Base-by-base conservation (phyloP, 1,140 invertebrate species). In the Triops cancriformis region DNA sequence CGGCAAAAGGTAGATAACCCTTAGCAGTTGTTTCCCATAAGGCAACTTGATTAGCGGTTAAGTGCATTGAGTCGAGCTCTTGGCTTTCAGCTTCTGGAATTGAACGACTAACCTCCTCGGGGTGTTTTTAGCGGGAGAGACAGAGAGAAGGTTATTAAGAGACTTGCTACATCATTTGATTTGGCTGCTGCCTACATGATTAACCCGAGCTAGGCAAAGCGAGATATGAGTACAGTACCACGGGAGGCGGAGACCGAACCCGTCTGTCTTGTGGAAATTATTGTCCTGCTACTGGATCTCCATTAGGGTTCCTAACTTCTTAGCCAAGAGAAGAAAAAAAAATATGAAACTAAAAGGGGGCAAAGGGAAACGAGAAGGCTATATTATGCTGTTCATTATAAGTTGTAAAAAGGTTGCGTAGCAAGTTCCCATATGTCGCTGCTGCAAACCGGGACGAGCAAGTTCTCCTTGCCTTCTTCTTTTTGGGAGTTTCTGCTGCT, bases 121-220 rank as follows among this genome's bases (percentile, higher is more conserved):
- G 51, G 4, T 64, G 31, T 37, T 37, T 37, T 7, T 37, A 37
- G 31, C 31, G 31, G 7, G 31, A 37, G 31, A 37, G 31, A 37
- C 31, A 64, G 51, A 23, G 7, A 64, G 23, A 64, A 64, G 51
- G 51, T 64, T 64, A 23, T 64, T 64, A 64, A 64, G 51, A 64
- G 31, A 37, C 31, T 23, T 64, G 51, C 51, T 64, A 64, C 51
- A 64, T 64, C 51, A 64, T 14, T 14, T 64, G 51, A 64, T 64
- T 64, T 64, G 51, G 14, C 51, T 64, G 51, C 51, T 64, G 51
- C 51, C 51, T 64, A 64, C 51, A 64, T 64, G 51, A 64, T 64
- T 64, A 64, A 37, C 31, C 51, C 5, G 51, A 64, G 51, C 51
- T 23, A 23, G 51, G 23, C 14, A 18, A 64, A 64, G 51, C 51